Percentiles rank a stretch among this genome's conserved stretches.
Conservation (phyloP, 2,797 vertebrate species). For the Anabacerthia variegaticeps region DNA sequence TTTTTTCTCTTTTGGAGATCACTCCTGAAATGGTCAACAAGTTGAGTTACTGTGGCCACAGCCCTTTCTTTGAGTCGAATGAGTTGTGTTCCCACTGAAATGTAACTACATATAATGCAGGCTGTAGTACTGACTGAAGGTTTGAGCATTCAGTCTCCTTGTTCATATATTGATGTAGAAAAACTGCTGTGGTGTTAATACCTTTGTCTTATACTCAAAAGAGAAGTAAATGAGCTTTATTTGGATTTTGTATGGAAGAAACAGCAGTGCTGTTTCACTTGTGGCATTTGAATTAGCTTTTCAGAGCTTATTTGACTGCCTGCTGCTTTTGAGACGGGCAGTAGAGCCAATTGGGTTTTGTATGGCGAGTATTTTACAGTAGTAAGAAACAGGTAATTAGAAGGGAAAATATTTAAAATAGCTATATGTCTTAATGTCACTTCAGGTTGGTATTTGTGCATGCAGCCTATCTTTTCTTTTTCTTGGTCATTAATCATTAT, state of each 20-base stretch:
- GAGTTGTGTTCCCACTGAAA: not conserved
- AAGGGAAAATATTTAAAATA: constrained; percentile 76
- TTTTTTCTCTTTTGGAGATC: not conserved
- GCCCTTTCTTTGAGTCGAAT: not conserved
- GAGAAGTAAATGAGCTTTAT: constrained; percentile 47
- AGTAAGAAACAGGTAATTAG: constrained; percentile 77
- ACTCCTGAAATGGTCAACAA: not conserved
- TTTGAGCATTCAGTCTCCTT: not conserved
- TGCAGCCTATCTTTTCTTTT: constrained; percentile 44
- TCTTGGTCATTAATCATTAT: constrained; percentile 75
- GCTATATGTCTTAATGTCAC: constrained; percentile 65
- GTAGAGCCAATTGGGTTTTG: constrained; percentile 53
- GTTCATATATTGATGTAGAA: not conserved
- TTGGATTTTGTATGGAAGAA: constrained; percentile 34
- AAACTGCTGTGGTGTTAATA: not conserved
- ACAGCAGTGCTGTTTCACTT: constrained; percentile 27
- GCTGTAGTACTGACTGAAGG: not conserved
- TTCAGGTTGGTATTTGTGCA: constrained; percentile 51
- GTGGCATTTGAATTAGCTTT: constrained; percentile 68
- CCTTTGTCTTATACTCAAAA: not conserved
- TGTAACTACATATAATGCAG: not conserved
- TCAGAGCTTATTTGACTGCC: constrained; percentile 55
- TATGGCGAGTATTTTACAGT: constrained; percentile 50
- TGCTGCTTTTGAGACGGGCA: constrained; percentile 47
- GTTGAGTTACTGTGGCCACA: not conserved